Evolutionary conservation across 2,113 vertebrate species (phyloP).

Genomic region (Bungarus multicinctus): DNA sequence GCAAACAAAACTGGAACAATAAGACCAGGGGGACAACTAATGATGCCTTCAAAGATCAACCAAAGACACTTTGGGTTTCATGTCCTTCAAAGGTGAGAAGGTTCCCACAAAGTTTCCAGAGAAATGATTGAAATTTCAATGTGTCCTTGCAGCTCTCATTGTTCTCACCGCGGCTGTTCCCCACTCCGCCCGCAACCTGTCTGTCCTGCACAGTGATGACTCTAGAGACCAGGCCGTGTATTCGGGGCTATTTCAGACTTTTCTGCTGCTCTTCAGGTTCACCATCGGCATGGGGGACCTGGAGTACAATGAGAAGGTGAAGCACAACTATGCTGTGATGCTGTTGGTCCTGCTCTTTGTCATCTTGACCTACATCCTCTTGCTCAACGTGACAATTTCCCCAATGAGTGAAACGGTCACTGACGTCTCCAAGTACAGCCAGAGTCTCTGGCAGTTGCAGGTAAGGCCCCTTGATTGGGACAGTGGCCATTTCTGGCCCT

Average conservation of each 20-base stretch:
- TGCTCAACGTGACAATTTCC: slow-evolving; percentile 96
- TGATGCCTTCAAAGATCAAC: no score
- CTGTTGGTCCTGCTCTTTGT: slow-evolving; percentile 88
- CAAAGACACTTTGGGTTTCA: no score
- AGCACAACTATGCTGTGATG: slow-evolving; percentile 82
- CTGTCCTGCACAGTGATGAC: slow-evolving; percentile 14
- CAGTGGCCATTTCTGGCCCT: background rate
- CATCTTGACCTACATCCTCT: slow-evolving; percentile 90
- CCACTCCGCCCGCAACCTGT: background rate
- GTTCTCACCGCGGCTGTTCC: slow-evolving; percentile 74
- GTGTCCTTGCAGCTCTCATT: slow-evolving; percentile 76
- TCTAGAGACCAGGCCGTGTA: slow-evolving; percentile 54
- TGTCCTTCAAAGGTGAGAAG: background rate
- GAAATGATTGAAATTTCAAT: background rate
- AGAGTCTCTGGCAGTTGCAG: slow-evolving; percentile 94
- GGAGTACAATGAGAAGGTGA: slow-evolving; percentile 83
- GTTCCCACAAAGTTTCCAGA: background rate
- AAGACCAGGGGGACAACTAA: no score
- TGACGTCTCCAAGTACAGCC: slow-evolving; percentile 74
- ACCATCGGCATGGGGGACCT: slow-evolving; percentile 97
- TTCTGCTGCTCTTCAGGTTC: slow-evolving; percentile 92
- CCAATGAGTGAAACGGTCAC: slow-evolving; percentile 91
- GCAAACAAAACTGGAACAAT: no score
- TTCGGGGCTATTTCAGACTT: slow-evolving; percentile 73
- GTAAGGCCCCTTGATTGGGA: slow-evolving; percentile 56